phyloP scores from a whole-genome alignment of 1,140 invertebrate genomes.

The Scaptomyza montana region DNA sequence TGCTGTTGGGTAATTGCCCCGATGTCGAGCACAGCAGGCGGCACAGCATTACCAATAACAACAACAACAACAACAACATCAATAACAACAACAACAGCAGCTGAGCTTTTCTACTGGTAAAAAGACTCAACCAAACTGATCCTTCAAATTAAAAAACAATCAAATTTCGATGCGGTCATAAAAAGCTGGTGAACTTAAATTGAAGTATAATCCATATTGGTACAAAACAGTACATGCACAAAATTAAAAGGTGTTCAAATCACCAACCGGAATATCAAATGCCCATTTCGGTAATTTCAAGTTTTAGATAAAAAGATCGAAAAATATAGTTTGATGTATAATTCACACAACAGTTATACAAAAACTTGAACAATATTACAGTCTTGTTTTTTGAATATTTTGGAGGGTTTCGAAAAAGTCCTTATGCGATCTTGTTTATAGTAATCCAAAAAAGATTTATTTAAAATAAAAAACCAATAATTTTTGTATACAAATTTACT shows the following conservation, averaged over 20 bases:
- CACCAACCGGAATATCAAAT: too few species aligned
- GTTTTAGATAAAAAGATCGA: too few species aligned
- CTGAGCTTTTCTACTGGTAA: constrained; percentile 18
- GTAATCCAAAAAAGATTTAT: too few species aligned
- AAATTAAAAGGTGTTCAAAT: background rate
- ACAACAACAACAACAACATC: constrained; percentile 28
- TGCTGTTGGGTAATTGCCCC: constrained; percentile 68
- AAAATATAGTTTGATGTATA: too few species aligned
- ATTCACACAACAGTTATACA: too few species aligned
- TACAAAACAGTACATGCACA: background rate
- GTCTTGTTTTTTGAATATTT: too few species aligned
- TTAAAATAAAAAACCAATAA: too few species aligned
- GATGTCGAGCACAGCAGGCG: constrained; percentile 71
- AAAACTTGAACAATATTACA: too few species aligned
- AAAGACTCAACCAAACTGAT: constrained; percentile 24
- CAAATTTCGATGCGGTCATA: constrained; percentile 55
- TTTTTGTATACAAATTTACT: too few species aligned
- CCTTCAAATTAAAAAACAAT: constrained; percentile 75
- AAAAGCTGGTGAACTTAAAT: constrained; percentile 48
- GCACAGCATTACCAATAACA: constrained; percentile 38
- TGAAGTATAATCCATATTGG: constrained; percentile 42
- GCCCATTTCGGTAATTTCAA: too few species aligned
- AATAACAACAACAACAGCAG: constrained; percentile 27
- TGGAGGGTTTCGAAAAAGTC: too few species aligned
- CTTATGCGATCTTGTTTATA: too few species aligned